These are phyloP conservation scores for Eurypyga helias DNA, from an alignment of 2,113 vertebrate genomes.

Conservation along the genomic window DNA sequence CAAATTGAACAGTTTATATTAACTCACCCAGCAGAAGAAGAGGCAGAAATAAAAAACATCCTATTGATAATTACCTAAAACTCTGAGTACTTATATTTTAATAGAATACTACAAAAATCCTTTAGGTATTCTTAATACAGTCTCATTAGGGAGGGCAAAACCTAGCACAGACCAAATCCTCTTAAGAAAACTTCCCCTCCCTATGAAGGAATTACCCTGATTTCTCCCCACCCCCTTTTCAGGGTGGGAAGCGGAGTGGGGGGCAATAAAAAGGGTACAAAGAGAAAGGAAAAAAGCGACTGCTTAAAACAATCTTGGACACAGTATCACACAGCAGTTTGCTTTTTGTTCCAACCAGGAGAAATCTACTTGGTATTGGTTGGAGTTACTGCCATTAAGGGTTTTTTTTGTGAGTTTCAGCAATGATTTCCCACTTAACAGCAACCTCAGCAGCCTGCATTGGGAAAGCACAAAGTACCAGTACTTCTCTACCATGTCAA, in stretches of 20 bases:
- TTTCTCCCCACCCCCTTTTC: not conserved
- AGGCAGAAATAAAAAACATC: not conserved
- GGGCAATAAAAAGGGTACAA: not conserved
- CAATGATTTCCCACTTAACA: not conserved
- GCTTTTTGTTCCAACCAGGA: not conserved
- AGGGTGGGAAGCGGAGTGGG: fast-evolving
- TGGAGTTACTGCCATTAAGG: not conserved
- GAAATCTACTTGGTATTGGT: not conserved
- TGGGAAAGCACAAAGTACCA: not conserved
- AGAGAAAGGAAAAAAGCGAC: not conserved
- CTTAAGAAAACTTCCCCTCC: not conserved
- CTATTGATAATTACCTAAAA: not conserved
- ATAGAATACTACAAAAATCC: not conserved
- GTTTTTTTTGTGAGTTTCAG: not conserved
- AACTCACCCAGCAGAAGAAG: not conserved
- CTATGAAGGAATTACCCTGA: not conserved
- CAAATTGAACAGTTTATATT: not conserved
- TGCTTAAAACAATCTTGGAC: not conserved
- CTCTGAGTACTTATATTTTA: conserved; percentile 13
- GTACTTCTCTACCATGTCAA: not conserved
- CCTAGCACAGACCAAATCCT: conserved; percentile 5
- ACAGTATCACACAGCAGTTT: not conserved
- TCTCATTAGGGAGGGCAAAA: not conserved
- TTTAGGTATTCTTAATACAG: not conserved
- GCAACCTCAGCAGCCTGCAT: not conserved